These are phyloP conservation scores for Gastrophryne carolinensis DNA, from an alignment of 2,797 vertebrate genomes.

Conservation along the genomic window DNA sequence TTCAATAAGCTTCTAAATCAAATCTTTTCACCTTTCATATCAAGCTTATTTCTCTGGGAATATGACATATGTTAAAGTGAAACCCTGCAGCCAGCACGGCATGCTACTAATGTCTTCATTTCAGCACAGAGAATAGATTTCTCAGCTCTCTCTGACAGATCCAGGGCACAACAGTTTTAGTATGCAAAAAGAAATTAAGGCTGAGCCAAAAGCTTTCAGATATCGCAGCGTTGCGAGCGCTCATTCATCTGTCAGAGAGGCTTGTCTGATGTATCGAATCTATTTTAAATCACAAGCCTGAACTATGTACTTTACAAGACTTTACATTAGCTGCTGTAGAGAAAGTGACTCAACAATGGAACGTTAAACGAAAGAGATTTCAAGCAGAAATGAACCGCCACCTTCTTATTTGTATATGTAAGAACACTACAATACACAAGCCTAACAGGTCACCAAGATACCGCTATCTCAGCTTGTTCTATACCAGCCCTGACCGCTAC, in stretches of 20 bases:
- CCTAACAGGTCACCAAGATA: too few relatives aligned
- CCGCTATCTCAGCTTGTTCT: too few relatives aligned
- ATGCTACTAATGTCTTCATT: conserved; percentile 24
- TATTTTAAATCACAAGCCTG: conserved; percentile 11
- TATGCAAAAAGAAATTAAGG: conserved; percentile 44
- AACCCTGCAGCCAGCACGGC: conserved; percentile 27
- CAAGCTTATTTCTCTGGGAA: conserved; percentile 5
- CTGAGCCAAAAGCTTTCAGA: conserved; percentile 28
- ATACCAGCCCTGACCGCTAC: too few relatives aligned
- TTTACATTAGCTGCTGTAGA: not conserved
- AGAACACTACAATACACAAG: too few relatives aligned
- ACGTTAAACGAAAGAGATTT: not conserved
- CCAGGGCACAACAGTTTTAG: conserved; percentile 41
- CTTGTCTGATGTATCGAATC: conserved; percentile 33
- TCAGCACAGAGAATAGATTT: conserved; percentile 33
- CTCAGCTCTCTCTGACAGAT: conserved; percentile 40
- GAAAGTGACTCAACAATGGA: not conserved
- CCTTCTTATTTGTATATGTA: not conserved
- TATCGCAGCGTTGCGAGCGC: not conserved
- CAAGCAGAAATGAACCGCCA: not conserved
- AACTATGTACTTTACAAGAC: conserved; percentile 16
- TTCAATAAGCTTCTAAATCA: not conserved
- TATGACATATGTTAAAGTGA: conserved; percentile 43
- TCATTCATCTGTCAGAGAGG: conserved; percentile 27
- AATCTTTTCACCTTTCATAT: not conserved